A percentile compares a stretch with the other conserved stretches of the same genome.
Evolutionary conservation across 53 echinoderm and acorn worm species (phyloP).

Genomic region (Stichopus horrens): DNA sequence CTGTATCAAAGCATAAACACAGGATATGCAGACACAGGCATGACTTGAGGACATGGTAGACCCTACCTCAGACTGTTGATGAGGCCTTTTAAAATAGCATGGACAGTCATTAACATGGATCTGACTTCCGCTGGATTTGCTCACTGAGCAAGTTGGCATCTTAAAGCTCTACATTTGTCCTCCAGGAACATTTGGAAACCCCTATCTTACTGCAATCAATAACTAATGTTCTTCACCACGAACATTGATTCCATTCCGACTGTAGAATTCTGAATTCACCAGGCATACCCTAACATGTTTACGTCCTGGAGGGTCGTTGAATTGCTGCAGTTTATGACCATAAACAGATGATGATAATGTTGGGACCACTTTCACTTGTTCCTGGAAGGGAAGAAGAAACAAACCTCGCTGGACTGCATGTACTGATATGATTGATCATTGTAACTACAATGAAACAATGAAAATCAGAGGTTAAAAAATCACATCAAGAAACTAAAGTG

Average conservation of each 20-base stretch:
- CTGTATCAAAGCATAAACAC: too few species aligned
- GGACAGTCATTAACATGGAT: too few species aligned
- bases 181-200: background rate
- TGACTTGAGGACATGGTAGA: too few species aligned
- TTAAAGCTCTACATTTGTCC: too few species aligned
- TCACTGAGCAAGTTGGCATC: too few species aligned
- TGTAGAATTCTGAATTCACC: constrained; percentile 91
- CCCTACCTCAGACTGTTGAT: too few species aligned
- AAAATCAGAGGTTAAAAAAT: background rate
- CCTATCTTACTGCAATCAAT: background rate
- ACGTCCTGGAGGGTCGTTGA: constrained; percentile 78
- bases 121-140: too few species aligned
- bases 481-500: background rate
- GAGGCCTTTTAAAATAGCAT: too few species aligned
- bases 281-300: constrained; percentile 84
- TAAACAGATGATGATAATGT: constrained; percentile 80
- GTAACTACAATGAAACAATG: too few species aligned
- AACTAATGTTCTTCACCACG: constrained; percentile 51
- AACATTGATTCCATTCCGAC: constrained; percentile 85
- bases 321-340: constrained; percentile 75
- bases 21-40: too few species aligned
- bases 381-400: constrained; percentile 55
- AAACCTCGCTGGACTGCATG: too few species aligned
- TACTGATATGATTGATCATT: too few species aligned
- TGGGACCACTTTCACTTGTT: constrained; percentile 75